phyloP scores from a whole-genome alignment of 1,140 invertebrate genomes.

The Drosophila bocki region DNA sequence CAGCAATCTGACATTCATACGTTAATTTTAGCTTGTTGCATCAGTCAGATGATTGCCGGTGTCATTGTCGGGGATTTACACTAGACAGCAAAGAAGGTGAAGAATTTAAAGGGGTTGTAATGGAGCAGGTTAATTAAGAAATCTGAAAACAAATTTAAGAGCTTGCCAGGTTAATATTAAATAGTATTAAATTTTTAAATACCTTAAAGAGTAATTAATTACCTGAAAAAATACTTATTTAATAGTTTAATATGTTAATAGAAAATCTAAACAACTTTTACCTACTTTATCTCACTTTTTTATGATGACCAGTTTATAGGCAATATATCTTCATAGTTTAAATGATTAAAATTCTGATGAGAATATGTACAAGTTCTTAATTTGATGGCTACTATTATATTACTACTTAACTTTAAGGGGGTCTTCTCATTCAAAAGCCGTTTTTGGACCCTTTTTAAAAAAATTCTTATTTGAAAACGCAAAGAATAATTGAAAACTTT shows the following conservation, averaged over 20 bases:
- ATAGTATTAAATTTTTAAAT: too few species aligned
- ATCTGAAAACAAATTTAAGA: too few species aligned
- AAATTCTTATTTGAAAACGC: too few species aligned
- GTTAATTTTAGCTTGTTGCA: conserved; percentile 76
- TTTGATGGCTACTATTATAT: neutral
- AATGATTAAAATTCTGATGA: neutral
- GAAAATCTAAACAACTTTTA: neutral
- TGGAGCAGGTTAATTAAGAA: too few species aligned
- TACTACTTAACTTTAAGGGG: neutral
- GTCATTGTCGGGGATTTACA: conserved; percentile 30
- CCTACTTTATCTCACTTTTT: too few species aligned
- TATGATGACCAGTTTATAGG: neutral
- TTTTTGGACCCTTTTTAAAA: too few species aligned
- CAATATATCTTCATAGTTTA: neutral
- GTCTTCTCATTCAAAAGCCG: too few species aligned
- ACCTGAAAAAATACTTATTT: too few species aligned
- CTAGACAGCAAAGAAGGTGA: conserved; percentile 12
- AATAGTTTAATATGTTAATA: neutral
- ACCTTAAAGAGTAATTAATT: too few species aligned
- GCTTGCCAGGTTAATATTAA: too few species aligned
- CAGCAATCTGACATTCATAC: conserved; percentile 60
- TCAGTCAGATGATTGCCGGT: conserved; percentile 53
- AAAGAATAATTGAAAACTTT: too few species aligned
- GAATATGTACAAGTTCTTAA: neutral
- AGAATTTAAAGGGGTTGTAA: neutral